These are phyloP conservation scores for Onthophagus taurus DNA, from an alignment of 1,140 invertebrate species.

Conservation along the genomic window DNA sequence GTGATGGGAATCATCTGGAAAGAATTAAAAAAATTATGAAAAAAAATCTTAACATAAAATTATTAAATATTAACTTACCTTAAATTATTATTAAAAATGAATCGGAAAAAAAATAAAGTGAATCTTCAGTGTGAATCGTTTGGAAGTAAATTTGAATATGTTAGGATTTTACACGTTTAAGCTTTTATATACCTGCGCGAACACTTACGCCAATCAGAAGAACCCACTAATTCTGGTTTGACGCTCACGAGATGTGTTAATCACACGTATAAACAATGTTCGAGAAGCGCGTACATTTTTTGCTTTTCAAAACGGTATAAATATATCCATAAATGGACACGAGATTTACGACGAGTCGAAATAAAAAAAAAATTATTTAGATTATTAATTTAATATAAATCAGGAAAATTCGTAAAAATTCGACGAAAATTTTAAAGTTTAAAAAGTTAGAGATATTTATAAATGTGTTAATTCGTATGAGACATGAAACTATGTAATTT, in stretches of 20 bases:
- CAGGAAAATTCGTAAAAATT: too few species aligned
- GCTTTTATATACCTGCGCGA: background rate
- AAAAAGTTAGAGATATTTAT: too few species aligned
- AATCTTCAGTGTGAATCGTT: background rate
- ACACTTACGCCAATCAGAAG: constrained; percentile 6
- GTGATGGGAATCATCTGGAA: background rate
- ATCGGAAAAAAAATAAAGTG: background rate
- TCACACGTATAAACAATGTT: background rate
- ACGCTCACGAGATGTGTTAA: constrained; percentile 6
- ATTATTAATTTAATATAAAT: too few species aligned
- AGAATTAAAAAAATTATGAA: background rate
- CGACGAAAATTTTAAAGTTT: too few species aligned
- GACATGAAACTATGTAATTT: too few species aligned
- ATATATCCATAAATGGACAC: too few species aligned
- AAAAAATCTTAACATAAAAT: background rate
- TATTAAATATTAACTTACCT: background rate
- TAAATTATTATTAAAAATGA: background rate
- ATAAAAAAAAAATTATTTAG: too few species aligned
- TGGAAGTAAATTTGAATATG: background rate
- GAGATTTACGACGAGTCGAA: too few species aligned
- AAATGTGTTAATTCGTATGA: too few species aligned
- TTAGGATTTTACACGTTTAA: background rate
- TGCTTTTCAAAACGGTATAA: too few species aligned
- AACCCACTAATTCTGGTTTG: constrained; percentile 4
- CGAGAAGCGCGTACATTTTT: constrained; percentile 1